Conservation (phyloP, 2,113 vertebrate genomes). For the Tragelaphus strepsiceros region DNA sequence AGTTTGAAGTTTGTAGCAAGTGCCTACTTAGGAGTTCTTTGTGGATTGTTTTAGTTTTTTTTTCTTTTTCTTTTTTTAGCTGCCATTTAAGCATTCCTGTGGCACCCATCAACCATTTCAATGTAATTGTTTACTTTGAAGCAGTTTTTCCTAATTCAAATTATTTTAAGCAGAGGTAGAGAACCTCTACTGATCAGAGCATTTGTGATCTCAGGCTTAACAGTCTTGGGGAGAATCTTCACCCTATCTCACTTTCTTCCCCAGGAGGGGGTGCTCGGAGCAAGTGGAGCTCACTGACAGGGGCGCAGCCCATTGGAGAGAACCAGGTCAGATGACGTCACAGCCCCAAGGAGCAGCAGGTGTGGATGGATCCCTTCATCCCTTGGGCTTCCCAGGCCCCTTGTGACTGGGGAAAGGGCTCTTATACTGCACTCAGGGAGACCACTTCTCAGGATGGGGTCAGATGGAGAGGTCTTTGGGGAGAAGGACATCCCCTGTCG, state of each 20-base stretch:
- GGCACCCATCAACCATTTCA: slow-evolving; percentile 67
- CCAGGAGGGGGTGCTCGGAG: neutral
- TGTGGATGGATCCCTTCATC: slow-evolving; percentile 23
- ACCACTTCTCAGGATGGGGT: slow-evolving; percentile 70
- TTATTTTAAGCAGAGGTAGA: slow-evolving; percentile 52
- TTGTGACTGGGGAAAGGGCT: slow-evolving; percentile 59
- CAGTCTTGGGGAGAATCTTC: neutral
- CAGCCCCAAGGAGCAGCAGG: slow-evolving; percentile 34
- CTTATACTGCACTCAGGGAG: slow-evolving; percentile 67
- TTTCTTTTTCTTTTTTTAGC: neutral
- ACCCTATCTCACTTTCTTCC: slow-evolving; percentile 21
- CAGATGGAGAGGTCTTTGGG: slow-evolving; percentile 40
- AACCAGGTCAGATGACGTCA: neutral
- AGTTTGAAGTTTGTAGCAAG: slow-evolving; percentile 60
- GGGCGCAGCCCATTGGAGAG: neutral
- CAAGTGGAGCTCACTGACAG: neutral
- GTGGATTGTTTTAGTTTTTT: slow-evolving; percentile 45
- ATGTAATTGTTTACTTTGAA: slow-evolving; percentile 67
- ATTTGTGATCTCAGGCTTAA: slow-evolving; percentile 20
- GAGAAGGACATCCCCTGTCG: neutral
- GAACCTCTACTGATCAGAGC: slow-evolving; percentile 34
- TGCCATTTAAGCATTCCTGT: slow-evolving; percentile 68
- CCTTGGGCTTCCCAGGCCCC: slow-evolving; percentile 41
- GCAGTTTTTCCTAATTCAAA: slow-evolving; percentile 25
- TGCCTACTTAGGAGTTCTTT: slow-evolving; percentile 60